Evolutionary conservation across 2,888 invertebrate genomes (phyloP).

Genomic region (Endomychus coccineus): DNA sequence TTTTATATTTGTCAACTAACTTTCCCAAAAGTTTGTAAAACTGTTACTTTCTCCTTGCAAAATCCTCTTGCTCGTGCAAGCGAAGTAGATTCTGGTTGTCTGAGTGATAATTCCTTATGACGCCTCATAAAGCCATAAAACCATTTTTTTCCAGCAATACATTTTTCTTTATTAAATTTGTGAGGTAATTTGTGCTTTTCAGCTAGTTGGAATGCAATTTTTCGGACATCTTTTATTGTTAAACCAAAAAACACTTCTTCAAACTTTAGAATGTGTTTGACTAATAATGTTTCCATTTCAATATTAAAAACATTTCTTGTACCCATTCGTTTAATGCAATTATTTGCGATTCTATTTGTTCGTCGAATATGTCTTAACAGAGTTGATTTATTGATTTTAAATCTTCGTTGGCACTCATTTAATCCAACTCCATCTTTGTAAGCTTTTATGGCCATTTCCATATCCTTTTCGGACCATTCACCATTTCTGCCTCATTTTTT

Average conservation of each 20-base stretch:
- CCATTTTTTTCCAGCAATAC: slow-evolving; percentile 17
- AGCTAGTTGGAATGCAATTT: slow-evolving; percentile 15
- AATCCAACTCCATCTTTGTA: slow-evolving; percentile 6
- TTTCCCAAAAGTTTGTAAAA: slow-evolving; percentile 6
- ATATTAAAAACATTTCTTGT: slow-evolving; percentile 5
- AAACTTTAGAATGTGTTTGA: slow-evolving; percentile 5
- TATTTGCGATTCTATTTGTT: too few relatives aligned
- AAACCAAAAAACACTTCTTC: slow-evolving; percentile 16
- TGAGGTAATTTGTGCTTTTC: slow-evolving; percentile 11
- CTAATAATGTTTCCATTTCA: slow-evolving; percentile 5
- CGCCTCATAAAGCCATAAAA: slow-evolving; percentile 13
- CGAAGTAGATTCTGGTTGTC: slow-evolving; percentile 16
- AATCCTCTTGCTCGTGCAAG: slow-evolving; percentile 19
- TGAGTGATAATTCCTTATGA: slow-evolving; percentile 12
- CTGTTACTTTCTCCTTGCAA: slow-evolving; percentile 13
- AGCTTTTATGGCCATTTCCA: slow-evolving; percentile 3
- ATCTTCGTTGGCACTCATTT: too few relatives aligned
- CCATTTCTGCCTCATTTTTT: background rate
- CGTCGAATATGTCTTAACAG: too few relatives aligned
- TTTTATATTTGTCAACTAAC: slow-evolving; percentile 11
- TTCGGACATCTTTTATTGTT: slow-evolving; percentile 15
- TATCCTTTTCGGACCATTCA: background rate
- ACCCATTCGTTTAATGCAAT: too few relatives aligned
- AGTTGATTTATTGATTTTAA: too few relatives aligned
- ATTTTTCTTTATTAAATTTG: slow-evolving; percentile 13